Percentiles rank a stretch among this genome's conserved stretches.
phyloP scores from a whole-genome alignment of 1,140 invertebrate genomes.

The Cepaea nemoralis region DNA sequence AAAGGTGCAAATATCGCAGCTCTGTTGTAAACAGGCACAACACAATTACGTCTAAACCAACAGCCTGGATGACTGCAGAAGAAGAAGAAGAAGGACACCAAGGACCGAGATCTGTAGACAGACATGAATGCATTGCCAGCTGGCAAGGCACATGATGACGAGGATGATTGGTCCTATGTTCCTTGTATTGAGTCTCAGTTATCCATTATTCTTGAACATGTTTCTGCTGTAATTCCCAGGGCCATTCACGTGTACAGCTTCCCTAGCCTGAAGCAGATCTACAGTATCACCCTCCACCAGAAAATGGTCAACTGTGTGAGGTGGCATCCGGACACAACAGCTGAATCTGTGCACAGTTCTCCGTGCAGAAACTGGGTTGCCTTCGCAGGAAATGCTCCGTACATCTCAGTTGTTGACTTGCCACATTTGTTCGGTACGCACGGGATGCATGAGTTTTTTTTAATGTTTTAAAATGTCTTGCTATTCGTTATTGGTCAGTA shows the following conservation, averaged over 20 bases:
- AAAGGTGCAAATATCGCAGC: too few species aligned
- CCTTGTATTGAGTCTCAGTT: too few species aligned
- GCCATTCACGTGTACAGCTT: conserved; percentile 63
- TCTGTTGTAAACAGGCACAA: too few species aligned
- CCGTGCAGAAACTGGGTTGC: conserved; percentile 78
- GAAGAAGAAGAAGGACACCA: too few species aligned
- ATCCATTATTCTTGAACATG: too few species aligned
- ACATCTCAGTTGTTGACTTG: conserved; percentile 76
- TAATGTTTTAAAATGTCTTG: background rate
- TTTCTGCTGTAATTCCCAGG: conserved; percentile 48
- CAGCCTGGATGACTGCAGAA: too few species aligned
- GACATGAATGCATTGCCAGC: too few species aligned
- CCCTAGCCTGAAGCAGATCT: conserved; percentile 61
- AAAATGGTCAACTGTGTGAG: conserved; percentile 78
- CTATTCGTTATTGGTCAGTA: background rate
- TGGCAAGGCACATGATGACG: too few species aligned
- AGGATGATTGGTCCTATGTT: too few species aligned
- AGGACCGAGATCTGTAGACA: too few species aligned
- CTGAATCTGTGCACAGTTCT: conserved; percentile 74
- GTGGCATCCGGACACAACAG: conserved; percentile 81
- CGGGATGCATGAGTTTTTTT: background rate
- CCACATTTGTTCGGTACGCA: conserved; percentile 39
- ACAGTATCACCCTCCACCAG: conserved; percentile 71
- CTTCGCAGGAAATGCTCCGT: conserved; percentile 74
- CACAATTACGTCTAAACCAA: too few species aligned